Percentiles rank a stretch among this genome's conserved stretches.
Conservation (phyloP, 2,113 vertebrate species). For the Gavia stellata region DNA sequence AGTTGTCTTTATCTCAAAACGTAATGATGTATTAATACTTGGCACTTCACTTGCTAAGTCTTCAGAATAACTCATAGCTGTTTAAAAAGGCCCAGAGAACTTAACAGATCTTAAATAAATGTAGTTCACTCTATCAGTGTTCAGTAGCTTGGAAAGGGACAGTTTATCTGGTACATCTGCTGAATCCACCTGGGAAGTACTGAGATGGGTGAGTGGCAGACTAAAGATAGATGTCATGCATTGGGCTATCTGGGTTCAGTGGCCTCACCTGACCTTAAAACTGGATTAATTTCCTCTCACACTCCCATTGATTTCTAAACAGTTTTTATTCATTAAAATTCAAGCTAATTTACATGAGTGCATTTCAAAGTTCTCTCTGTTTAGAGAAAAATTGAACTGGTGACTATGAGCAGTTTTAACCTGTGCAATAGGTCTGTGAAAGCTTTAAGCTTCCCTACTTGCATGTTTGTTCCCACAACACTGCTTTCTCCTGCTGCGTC, state of each 20-base stretch:
- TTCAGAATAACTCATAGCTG: neutral
- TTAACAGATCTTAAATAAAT: neutral
- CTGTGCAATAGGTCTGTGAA: neutral
- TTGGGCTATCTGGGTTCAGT: neutral
- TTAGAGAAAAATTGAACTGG: neutral
- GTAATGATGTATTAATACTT: neutral
- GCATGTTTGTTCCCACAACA: rapidly evolving
- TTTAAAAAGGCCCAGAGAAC: neutral
- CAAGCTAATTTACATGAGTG: neutral
- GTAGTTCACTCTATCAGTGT: neutral
- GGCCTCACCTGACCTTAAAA: neutral
- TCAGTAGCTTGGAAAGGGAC: neutral
- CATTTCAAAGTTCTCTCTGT: neutral
- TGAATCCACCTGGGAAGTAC: neutral
- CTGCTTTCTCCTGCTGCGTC: neutral
- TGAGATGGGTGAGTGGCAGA: neutral
- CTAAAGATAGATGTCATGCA: neutral
- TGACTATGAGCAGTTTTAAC: neutral
- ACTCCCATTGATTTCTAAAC: neutral
- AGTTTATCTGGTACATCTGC: neutral
- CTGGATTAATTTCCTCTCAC: neutral
- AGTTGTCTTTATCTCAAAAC: neutral
- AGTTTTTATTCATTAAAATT: neutral
- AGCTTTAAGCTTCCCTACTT: neutral
- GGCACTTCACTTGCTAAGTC: neutral